Percentiles rank a stretch among this genome's conserved stretches.
Evolutionary conservation across 2,888 invertebrate genomes (phyloP).

Genomic region (Imbricaverruca yamaguchii): DNA sequence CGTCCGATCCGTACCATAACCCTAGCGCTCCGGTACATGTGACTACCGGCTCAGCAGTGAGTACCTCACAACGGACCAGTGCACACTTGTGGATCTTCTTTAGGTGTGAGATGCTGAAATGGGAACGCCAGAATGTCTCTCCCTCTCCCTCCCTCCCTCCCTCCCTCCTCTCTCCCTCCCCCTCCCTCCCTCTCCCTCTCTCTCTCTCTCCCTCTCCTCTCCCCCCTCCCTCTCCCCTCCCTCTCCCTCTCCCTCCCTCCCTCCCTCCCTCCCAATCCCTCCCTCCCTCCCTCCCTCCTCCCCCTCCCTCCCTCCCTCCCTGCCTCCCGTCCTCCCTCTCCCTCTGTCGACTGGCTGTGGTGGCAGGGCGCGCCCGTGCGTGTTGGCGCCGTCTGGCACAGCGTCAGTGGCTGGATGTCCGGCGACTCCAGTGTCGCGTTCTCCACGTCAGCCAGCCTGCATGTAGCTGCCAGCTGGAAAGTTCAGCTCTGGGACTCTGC

Average conservation of each 20-base stretch:
- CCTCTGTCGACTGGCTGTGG: neutral
- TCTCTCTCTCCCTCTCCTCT: neutral
- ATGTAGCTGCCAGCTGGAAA: too few relatives aligned
- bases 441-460: too few relatives aligned
- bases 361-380: neutral
- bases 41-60: conserved; percentile 67
- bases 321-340: neutral
- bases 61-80: neutral
- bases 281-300: too few relatives aligned
- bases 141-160: conserved; percentile 23
- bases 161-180: conserved; percentile 24
- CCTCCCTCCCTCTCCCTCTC: conserved; percentile 16
- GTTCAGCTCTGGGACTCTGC: too few relatives aligned
- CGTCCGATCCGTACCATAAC: conserved; percentile 59
- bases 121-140: too few relatives aligned
- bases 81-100: too few relatives aligned
- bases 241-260: conserved; percentile 22
- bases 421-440: too few relatives aligned
- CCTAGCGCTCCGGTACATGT: conserved; percentile 83
- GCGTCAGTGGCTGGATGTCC: too few relatives aligned
- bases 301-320: too few relatives aligned
- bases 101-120: too few relatives aligned
- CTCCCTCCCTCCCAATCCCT: too few relatives aligned
- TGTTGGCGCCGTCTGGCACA: too few relatives aligned
- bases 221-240: neutral